A percentile compares a stretch with the other conserved stretches of the same genome.
These are phyloP conservation scores for Bostrychus sinensis DNA, from an alignment of 2,113 vertebrate species.

Conservation along the genomic window DNA sequence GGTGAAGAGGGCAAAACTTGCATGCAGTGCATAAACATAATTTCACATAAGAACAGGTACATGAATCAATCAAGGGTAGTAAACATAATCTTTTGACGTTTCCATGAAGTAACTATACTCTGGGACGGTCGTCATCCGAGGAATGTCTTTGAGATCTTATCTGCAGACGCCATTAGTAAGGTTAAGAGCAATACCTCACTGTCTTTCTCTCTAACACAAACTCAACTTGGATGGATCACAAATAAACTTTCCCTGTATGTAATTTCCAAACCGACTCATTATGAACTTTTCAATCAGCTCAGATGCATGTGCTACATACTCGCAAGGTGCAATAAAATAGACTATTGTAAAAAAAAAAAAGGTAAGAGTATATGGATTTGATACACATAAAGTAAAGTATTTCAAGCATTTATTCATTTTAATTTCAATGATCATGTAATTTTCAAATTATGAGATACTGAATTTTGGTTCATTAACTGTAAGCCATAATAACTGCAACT, in stretches of 20 bases:
- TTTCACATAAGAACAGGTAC: background rate
- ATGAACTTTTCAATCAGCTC: too few relatives aligned
- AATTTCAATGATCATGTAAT: too few relatives aligned
- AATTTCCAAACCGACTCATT: background rate
- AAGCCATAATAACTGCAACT: too few relatives aligned
- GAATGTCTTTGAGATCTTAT: constrained; percentile 21
- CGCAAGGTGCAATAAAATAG: too few relatives aligned
- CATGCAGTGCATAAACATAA: constrained; percentile 17
- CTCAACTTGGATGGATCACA: background rate
- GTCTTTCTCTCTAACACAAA: background rate
- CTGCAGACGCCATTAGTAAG: background rate
- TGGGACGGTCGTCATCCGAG: background rate
- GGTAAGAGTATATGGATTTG: too few relatives aligned
- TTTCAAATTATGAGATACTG: too few relatives aligned
- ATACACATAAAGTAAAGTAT: too few relatives aligned
- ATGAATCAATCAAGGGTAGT: background rate
- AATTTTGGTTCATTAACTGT: too few relatives aligned
- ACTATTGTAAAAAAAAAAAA: too few relatives aligned
- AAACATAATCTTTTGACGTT: background rate
- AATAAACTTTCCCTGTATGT: background rate
- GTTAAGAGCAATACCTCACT: background rate
- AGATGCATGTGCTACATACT: too few relatives aligned
- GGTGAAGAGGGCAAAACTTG: constrained; percentile 13
- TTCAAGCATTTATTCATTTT: too few relatives aligned
- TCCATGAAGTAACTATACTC: background rate